A percentile compares a stretch with the other conserved stretches of the same genome.
Conservation (phyloP, 2,797 vertebrate species). For the Pogoniulus pusillus region DNA sequence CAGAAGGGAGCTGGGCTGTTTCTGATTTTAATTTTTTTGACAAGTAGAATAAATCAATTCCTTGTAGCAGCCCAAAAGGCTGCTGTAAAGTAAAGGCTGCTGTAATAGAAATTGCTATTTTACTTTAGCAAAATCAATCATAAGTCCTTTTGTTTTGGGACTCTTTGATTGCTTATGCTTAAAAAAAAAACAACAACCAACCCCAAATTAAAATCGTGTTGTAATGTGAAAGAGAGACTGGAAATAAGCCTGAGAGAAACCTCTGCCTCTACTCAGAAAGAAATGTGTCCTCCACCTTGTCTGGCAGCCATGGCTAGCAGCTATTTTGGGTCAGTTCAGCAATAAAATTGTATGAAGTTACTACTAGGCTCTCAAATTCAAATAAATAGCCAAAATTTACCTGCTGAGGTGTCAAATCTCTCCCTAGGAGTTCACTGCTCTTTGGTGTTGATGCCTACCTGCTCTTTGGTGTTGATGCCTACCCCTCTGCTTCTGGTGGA, state of each 20-base stretch:
- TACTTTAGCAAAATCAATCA: slow-evolving; percentile 73
- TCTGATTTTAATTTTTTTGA: slow-evolving; percentile 54
- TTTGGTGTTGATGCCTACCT: neutral
- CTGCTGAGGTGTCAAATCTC: neutral
- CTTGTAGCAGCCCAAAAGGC: slow-evolving; percentile 59
- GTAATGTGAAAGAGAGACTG: slow-evolving; percentile 61
- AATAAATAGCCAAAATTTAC: neutral
- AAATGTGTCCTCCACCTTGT: neutral
- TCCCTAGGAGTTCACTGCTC: neutral
- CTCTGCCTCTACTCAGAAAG: slow-evolving; percentile 59
- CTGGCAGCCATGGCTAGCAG: neutral
- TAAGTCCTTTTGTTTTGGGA: slow-evolving; percentile 71
- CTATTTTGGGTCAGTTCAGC: neutral
- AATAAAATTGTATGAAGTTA: neutral
- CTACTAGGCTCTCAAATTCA: neutral
- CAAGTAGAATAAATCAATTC: slow-evolving; percentile 58
- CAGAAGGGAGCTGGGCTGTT: neutral
- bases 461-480: neutral
- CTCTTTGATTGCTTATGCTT: slow-evolving; percentile 66
- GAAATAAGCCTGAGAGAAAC: slow-evolving; percentile 63
- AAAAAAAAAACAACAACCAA: neutral
- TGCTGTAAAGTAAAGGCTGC: slow-evolving; percentile 66
- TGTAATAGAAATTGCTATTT: slow-evolving; percentile 66
- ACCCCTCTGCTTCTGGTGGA: accelerated
- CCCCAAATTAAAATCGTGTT: neutral